Evolutionary conservation across 2,888 invertebrate genomes (phyloP).

Genomic region (Andrena haemorrhoa): DNA sequence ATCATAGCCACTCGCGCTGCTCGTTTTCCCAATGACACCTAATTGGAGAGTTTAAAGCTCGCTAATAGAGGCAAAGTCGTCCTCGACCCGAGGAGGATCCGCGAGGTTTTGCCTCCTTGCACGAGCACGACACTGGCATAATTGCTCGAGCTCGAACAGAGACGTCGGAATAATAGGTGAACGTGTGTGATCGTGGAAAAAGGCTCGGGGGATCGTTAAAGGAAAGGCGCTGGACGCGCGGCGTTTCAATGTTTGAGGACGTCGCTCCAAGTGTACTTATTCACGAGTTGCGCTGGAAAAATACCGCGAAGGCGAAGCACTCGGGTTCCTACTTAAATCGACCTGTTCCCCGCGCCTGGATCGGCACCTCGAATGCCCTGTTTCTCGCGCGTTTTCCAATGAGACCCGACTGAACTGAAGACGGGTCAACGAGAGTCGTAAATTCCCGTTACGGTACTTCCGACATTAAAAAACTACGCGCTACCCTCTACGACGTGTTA

Average conservation of each 20-base stretch:
- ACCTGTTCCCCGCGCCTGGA: slow-evolving; percentile 5
- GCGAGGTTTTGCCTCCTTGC: slow-evolving; percentile 28
- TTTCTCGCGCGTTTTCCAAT: too few relatives aligned
- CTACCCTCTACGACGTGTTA: too few relatives aligned
- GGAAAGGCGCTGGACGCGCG: slow-evolving; percentile 5
- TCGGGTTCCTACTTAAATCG: slow-evolving; percentile 58
- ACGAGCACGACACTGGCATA: slow-evolving; percentile 52
- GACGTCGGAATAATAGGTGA: slow-evolving; percentile 52
- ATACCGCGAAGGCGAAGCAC: slow-evolving; percentile 40
- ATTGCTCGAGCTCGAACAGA: slow-evolving; percentile 56
- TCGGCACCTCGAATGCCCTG: slow-evolving; percentile 21
- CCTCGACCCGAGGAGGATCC: slow-evolving; percentile 15
- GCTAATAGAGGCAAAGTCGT: slow-evolving; percentile 35
- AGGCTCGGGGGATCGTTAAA: slow-evolving; percentile 34
- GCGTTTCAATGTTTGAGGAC: slow-evolving; percentile 60
- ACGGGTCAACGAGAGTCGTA: too few relatives aligned
- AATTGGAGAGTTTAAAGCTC: slow-evolving; percentile 23
- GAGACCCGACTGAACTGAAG: too few relatives aligned
- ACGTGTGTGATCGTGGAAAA: slow-evolving; percentile 29
- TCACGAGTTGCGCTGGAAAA: slow-evolving; percentile 43
- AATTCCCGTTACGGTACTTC: too few relatives aligned
- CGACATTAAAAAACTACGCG: too few relatives aligned
- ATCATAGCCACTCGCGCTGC: not conserved
- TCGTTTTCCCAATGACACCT: not conserved
- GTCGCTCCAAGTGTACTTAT: slow-evolving; percentile 46